phyloP scores from a whole-genome alignment of 1,140 invertebrate species.

The Potamilus streckersoni region DNA sequence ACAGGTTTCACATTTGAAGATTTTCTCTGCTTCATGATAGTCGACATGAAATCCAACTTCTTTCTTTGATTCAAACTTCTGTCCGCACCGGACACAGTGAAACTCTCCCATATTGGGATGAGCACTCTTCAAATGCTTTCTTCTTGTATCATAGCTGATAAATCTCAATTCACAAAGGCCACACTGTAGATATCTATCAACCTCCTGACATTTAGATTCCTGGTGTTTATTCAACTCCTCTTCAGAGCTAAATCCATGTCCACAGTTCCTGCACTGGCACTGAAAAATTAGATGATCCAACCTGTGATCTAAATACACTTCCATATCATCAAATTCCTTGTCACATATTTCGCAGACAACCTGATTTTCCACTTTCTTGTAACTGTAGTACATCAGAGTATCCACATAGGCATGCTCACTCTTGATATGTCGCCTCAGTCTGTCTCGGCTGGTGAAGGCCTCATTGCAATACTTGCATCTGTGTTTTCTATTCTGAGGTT shows the following conservation, averaged over 20 bases:
- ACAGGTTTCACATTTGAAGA: slow-evolving; percentile 21
- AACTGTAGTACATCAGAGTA: slow-evolving; percentile 17
- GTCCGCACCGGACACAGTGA: slow-evolving; percentile 20
- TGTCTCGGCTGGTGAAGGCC: slow-evolving; percentile 10
- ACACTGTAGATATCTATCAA: slow-evolving; percentile 13
- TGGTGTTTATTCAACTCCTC: slow-evolving; percentile 4
- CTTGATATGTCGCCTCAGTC: slow-evolving; percentile 18
- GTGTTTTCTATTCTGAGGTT: slow-evolving; percentile 13
- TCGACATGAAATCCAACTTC: slow-evolving; percentile 3
- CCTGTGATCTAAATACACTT: slow-evolving; percentile 20
- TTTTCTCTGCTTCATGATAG: slow-evolving; percentile 12
- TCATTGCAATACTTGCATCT: slow-evolving; percentile 18
- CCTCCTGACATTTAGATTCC: neutral
- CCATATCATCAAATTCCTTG: slow-evolving; percentile 19
- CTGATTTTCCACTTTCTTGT: slow-evolving; percentile 8
- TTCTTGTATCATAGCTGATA: slow-evolving; percentile 15
- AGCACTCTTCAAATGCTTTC: slow-evolving; percentile 14
- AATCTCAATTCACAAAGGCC: slow-evolving; percentile 19
- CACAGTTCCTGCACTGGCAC: slow-evolving; percentile 15
- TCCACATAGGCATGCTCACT: slow-evolving; percentile 20
- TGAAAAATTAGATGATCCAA: slow-evolving; percentile 12
- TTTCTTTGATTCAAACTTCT: slow-evolving; percentile 1
- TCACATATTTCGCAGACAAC: slow-evolving; percentile 21
- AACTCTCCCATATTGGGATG: slow-evolving; percentile 14
- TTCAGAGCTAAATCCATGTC: slow-evolving; percentile 11